These are phyloP conservation scores for Anas bernieri DNA, from an alignment of 2,797 vertebrate genomes.

Conservation along the genomic window DNA sequence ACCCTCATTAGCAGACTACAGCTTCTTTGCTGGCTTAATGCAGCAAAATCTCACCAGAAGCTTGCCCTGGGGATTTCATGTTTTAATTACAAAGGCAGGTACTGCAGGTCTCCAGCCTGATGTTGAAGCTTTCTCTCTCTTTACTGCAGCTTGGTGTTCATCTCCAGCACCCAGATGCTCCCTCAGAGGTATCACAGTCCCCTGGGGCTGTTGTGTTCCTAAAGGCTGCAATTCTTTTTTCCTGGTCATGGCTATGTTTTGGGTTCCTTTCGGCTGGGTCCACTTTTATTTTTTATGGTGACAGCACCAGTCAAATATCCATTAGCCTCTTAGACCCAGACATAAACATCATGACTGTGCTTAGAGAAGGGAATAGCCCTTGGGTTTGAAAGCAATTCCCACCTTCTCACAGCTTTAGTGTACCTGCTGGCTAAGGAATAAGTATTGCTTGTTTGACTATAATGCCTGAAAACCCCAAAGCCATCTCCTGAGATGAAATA, in stretches of 20 bases:
- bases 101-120: neutral
- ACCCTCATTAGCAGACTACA: neutral
- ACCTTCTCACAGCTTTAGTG: neutral
- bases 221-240: neutral
- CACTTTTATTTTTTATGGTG: neutral
- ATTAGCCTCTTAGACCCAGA: neutral
- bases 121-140: neutral
- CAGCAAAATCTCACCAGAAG: neutral
- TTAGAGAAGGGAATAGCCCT: neutral
- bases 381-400: neutral
- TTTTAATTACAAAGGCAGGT: neutral
- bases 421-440: neutral
- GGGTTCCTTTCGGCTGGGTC: fast-evolving
- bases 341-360: neutral
- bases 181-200: neutral
- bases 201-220: neutral
- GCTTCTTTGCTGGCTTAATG: neutral
- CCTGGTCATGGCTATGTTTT: neutral
- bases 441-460: neutral
- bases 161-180: neutral
- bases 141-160: neutral
- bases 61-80: neutral
- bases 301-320: neutral
- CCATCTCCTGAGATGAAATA: neutral
- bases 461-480: neutral